phyloP scores from a whole-genome alignment of 2,797 vertebrate genomes.

The Percopsis omiscomaycus region DNA sequence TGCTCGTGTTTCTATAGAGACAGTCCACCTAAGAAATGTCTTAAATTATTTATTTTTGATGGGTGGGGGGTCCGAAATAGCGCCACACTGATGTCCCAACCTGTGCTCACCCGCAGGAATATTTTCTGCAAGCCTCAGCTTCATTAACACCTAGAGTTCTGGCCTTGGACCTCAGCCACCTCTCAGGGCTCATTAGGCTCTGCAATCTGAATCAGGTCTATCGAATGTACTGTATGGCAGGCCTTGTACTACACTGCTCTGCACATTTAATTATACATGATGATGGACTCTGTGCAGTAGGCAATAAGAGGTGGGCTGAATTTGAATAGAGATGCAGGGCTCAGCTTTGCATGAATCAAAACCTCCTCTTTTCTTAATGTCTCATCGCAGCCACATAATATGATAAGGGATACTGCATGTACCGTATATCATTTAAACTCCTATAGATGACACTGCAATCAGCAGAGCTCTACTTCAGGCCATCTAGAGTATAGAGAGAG shows the following conservation, averaged over 20 bases:
- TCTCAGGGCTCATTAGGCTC: too few relatives aligned
- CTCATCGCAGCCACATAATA: not conserved
- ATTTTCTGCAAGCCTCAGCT: too few relatives aligned
- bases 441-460: not conserved
- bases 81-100: too few relatives aligned
- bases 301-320: not conserved
- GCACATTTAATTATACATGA: conserved; percentile 53
- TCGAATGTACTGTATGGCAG: conserved; percentile 44
- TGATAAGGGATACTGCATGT: too few relatives aligned
- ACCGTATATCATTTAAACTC: not conserved
- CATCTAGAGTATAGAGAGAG: not conserved
- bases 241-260: conserved; percentile 21
- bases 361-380: conserved; percentile 2
- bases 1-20: too few relatives aligned
- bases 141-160: too few relatives aligned
- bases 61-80: too few relatives aligned
- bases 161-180: too few relatives aligned
- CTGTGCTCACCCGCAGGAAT: too few relatives aligned
- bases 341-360: conserved; percentile 1
- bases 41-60: too few relatives aligned
- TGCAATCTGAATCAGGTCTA: conserved; percentile 11
- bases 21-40: too few relatives aligned
- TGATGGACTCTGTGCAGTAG: not conserved
- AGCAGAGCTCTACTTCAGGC: not conserved
- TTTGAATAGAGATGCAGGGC: conserved; percentile 1